Evolutionary conservation across 64 coral and sea anemone species (phyloP).

Genomic region (Dendronephthya gigantea): DNA sequence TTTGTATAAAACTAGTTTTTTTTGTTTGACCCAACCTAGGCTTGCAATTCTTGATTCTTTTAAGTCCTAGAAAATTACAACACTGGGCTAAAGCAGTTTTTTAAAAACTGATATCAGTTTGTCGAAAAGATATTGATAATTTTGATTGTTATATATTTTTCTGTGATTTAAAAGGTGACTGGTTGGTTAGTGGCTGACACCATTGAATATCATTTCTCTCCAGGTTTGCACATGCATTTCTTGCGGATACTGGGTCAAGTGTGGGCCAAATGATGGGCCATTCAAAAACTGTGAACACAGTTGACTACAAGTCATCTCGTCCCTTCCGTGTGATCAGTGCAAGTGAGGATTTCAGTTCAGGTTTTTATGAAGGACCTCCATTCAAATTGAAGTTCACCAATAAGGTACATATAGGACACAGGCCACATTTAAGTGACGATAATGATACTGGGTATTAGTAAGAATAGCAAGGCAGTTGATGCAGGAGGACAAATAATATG

Average conservation of each 20-base stretch:
- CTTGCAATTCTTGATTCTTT: too few species aligned
- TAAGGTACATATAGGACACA: slow-evolving; percentile 5
- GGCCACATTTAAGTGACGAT: too few species aligned
- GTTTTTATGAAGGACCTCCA: slow-evolving; percentile 79
- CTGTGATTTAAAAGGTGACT: too few species aligned
- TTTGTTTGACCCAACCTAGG: too few species aligned
- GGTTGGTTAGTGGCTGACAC: too few species aligned
- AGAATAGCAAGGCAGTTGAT: too few species aligned
- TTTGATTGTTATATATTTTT: background rate
- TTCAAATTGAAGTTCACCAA: slow-evolving; percentile 49
- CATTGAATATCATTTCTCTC: background rate
- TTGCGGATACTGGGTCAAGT: slow-evolving; percentile 68
- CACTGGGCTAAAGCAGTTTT: too few species aligned
- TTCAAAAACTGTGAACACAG: slow-evolving; percentile 48
- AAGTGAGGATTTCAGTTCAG: slow-evolving; percentile 55
- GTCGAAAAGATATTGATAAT: background rate
- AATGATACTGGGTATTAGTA: too few species aligned
- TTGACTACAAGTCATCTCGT: slow-evolving; percentile 60
- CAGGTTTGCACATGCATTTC: slow-evolving; percentile 71
- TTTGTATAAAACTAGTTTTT: too few species aligned
- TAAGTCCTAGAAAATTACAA: too few species aligned
- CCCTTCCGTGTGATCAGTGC: slow-evolving; percentile 75
- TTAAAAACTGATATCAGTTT: too few species aligned
- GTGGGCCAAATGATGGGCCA: slow-evolving; percentile 47
- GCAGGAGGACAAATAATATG: too few species aligned